A percentile compares a stretch with the other conserved stretches of the same genome.
phyloP scores from a whole-genome alignment of 2,888 invertebrate species.

The Ryuthela nishihirai region DNA sequence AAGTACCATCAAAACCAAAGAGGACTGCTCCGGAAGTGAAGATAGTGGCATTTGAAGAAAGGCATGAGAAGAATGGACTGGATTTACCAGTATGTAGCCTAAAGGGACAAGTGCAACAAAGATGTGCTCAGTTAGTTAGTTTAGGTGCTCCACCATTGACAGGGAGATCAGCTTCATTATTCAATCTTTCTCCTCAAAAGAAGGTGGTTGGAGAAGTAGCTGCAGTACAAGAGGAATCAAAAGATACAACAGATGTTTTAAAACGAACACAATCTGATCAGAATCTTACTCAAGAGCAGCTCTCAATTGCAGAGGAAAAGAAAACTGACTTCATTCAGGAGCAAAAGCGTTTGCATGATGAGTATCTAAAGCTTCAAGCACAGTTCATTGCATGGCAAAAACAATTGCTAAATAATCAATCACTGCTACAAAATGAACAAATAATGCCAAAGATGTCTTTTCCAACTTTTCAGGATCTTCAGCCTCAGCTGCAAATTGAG shows the following conservation, averaged over 20 bases:
- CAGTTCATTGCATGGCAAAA: slow-evolving; percentile 36
- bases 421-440: slow-evolving; percentile 29
- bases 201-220: slow-evolving; percentile 2
- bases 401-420: slow-evolving; percentile 30
- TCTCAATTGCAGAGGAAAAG: slow-evolving; percentile 11
- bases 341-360: slow-evolving; percentile 29
- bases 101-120: slow-evolving; percentile 15
- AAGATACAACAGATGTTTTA: slow-evolving; percentile 5
- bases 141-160: slow-evolving; percentile 28
- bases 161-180: slow-evolving; percentile 24
- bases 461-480: slow-evolving; percentile 16
- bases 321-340: slow-evolving; percentile 23
- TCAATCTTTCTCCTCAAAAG: slow-evolving; percentile 25
- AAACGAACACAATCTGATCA: slow-evolving; percentile 34
- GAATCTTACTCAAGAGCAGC: slow-evolving; percentile 19
- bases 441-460: slow-evolving; percentile 36
- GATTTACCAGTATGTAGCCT: neutral
- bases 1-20: slow-evolving; percentile 10
- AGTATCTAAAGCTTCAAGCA: slow-evolving; percentile 23
- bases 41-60: slow-evolving; percentile 22
- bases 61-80: neutral
- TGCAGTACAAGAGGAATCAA: neutral
- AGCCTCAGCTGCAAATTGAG: slow-evolving; percentile 11
- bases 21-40: slow-evolving; percentile 19
- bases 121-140: slow-evolving; percentile 15